Evolutionary conservation across 1,140 invertebrate species (phyloP), one percentile per base, ranked within the genome.

Genomic region (Ooceraea biroi): DNA sequence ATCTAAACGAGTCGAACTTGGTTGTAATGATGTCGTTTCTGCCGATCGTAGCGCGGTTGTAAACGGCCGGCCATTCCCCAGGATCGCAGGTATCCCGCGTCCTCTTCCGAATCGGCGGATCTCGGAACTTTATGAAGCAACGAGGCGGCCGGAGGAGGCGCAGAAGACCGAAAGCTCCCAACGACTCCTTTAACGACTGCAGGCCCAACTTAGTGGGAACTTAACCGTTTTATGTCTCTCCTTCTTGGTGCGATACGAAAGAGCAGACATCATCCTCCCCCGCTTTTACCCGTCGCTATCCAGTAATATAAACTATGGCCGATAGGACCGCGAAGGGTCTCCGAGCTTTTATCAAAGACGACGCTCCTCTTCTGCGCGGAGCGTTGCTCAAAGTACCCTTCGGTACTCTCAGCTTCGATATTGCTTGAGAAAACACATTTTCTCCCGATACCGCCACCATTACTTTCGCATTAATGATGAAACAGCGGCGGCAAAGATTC

Each of bases 11-110:
- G 22, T 65, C 48, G 63, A 87, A 87, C 85, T 86, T 50, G 55
- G 7, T 30, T 57, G 85, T 84, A 88, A 88, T 58, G 68, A 86
- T 48, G 58, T 30, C 27, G 71, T 88, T 71, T 46, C 50, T 55
- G 57, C 52, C 36, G 48, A 12, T 68, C 44, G 27, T 60, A 65
- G 52, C 55, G 50, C 19, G 19, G 30, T 66, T 55, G 74, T 58
- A 72, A 84, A 86, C 73, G 68, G 57, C 41, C 48, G 52, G 46
- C 86, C 57, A 73, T 88, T 71, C 30, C 7, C 46, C 4, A 11
- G 50, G 66, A 57, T 52, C 50, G 25, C 73, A 44, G 48, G 22
- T 80, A 80, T 73, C 72, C 50, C 80, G 19, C 50, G 17, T 25
- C 58, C 66, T 61, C 60, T 55, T 46, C 61, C 48, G 73, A 30